Conservation (phyloP, 2,113 vertebrate species). For the Pimephales promelas region DNA sequence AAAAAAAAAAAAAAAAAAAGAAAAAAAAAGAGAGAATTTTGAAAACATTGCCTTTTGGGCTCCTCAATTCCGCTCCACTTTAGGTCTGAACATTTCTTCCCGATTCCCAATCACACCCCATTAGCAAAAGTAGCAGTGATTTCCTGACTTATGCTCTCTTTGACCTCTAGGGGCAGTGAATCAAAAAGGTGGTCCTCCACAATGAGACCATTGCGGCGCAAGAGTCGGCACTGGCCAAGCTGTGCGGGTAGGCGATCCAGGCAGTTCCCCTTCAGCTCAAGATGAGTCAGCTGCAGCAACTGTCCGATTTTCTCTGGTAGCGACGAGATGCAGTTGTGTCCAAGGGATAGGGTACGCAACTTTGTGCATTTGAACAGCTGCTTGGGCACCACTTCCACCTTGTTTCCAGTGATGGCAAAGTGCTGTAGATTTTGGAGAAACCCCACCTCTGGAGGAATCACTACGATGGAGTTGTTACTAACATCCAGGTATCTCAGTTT, state of each 20-base stretch:
- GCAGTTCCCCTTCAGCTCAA: conserved; percentile 97
- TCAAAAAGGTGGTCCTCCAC: conserved; percentile 98
- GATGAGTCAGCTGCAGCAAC: conserved; percentile 88
- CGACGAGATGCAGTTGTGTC: conserved; percentile 89
- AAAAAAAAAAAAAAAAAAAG: neutral
- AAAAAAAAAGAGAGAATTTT: neutral
- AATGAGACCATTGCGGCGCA: conserved; percentile 86
- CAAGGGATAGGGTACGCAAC: conserved; percentile 89
- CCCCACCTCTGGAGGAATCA: conserved; percentile 87
- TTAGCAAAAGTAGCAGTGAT: conserved; percentile 83
- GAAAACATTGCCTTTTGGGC: neutral
- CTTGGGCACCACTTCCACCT: conserved; percentile 91
- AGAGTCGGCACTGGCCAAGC: conserved; percentile 87
- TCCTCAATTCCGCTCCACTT: neutral
- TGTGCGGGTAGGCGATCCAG: conserved; percentile 90
- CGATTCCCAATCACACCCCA: conserved; percentile 77
- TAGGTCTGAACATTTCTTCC: neutral
- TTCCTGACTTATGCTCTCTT: conserved; percentile 94
- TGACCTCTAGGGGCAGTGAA: conserved; percentile 89
- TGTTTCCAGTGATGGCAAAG: conserved; percentile 92
- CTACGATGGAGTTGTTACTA: conserved; percentile 87
- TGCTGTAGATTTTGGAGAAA: conserved; percentile 94
- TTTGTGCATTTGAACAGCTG: conserved; percentile 95
- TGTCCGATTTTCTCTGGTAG: conserved; percentile 91
- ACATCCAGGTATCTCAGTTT: conserved; percentile 94